Percentiles rank a stretch among this genome's conserved stretches.
phyloP scores from a whole-genome alignment of 2,113 vertebrate species.

The Cyprinus carpio region DNA sequence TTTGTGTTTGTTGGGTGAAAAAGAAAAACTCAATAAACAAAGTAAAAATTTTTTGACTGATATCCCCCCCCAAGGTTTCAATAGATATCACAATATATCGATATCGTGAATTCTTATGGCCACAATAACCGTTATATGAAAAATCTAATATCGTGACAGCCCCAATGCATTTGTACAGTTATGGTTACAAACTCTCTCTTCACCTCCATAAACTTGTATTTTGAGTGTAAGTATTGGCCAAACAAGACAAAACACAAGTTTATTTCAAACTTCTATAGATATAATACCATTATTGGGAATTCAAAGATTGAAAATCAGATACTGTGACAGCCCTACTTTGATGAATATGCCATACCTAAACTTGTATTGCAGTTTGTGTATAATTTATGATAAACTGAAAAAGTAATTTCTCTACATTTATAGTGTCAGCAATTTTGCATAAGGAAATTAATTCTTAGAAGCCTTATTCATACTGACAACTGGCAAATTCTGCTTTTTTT shows the following conservation, averaged over 20 bases:
- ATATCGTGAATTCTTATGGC: no score
- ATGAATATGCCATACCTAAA: not conserved
- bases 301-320: not conserved
- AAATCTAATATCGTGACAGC: no score
- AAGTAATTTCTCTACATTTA: not conserved
- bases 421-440: not conserved
- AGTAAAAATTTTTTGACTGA: no score
- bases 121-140: no score
- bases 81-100: no score
- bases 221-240: no score
- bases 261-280: not conserved
- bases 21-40: no score
- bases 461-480: not conserved
- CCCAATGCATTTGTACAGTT: not conserved
- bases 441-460: not conserved
- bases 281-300: not conserved
- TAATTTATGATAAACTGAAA: not conserved
- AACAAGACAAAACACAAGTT: no score
- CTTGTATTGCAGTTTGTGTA: not conserved
- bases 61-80: no score
- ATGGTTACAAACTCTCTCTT: not conserved
- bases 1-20: no score
- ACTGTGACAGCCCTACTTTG: not conserved
- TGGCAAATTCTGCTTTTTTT: slow-evolving; percentile 12
- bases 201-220: no score